Conservation (phyloP, 1,140 invertebrate species). For the Panulirus ornatus region DNA sequence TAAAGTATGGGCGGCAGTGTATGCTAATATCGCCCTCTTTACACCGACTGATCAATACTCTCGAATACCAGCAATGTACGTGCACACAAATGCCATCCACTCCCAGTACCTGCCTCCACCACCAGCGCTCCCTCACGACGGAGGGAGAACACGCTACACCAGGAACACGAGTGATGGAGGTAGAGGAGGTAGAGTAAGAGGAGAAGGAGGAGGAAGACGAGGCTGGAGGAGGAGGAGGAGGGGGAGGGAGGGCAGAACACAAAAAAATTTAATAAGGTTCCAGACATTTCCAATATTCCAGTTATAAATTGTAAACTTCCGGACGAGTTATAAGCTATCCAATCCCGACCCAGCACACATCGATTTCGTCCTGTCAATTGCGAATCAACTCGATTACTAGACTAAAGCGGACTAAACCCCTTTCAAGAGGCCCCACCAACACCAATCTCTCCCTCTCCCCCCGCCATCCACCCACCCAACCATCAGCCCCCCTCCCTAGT, state of each 20-base stretch:
- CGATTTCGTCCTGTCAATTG: slow-evolving; percentile 26
- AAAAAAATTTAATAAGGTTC: slow-evolving; percentile 27
- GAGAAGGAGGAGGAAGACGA: background rate
- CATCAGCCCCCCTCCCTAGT: background rate
- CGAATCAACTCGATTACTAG: slow-evolving; percentile 28
- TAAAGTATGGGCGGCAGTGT: slow-evolving; percentile 22
- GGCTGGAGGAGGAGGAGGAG: background rate
- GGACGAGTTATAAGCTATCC: slow-evolving; percentile 22
- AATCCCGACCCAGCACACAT: slow-evolving; percentile 21
- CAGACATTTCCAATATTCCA: slow-evolving; percentile 26
- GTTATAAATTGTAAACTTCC: slow-evolving; percentile 32
- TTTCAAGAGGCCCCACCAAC: background rate
- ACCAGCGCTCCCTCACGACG: background rate
- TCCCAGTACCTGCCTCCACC: no score
- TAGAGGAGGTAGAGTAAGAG: background rate
- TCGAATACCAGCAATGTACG: no score
- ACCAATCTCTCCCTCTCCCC: no score
- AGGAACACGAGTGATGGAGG: background rate
- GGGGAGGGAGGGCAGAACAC: background rate
- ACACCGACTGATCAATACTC: no score
- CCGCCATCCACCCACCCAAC: background rate
- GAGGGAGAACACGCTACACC: background rate
- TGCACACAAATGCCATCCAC: no score
- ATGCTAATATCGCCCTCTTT: slow-evolving; percentile 19
- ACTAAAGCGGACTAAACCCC: slow-evolving; percentile 31